These are phyloP conservation scores for Cyanocitta stelleri DNA, from an alignment of 2,113 vertebrate species.

Conservation along the genomic window DNA sequence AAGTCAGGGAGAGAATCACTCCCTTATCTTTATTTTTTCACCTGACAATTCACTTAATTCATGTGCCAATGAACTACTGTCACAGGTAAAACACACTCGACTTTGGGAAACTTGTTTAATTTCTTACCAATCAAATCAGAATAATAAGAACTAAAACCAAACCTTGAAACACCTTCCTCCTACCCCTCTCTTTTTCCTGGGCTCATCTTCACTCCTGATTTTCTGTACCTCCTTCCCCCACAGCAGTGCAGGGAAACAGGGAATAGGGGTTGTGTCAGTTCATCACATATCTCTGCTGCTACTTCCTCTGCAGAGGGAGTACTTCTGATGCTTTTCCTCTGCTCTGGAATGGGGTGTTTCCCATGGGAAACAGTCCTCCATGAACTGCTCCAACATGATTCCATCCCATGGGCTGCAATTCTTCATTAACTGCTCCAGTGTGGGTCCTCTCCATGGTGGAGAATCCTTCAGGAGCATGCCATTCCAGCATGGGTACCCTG, in stretches of 20 bases:
- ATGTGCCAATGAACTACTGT: not conserved
- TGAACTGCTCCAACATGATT: not conserved
- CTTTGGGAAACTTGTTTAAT: not conserved
- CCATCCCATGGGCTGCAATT: not conserved
- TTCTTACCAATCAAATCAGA: not conserved
- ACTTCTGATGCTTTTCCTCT: not conserved
- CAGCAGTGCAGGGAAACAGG: accelerated
- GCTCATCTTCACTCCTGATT: not conserved
- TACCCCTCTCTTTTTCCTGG: not conserved
- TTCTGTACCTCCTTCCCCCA: not conserved
- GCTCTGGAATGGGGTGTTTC: not conserved
- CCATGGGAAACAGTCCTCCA: not conserved
- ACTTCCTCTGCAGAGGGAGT: not conserved
- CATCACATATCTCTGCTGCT: not conserved
- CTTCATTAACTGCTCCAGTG: accelerated
- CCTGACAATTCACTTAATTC: not conserved
- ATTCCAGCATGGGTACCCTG: not conserved
- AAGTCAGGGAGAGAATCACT: too few relatives aligned
- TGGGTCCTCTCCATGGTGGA: not conserved
- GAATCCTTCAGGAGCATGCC: not conserved
- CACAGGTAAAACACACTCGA: accelerated
- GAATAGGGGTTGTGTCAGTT: not conserved
- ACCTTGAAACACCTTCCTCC: not conserved
- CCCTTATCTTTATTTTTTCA: not conserved
- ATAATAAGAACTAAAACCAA: not conserved